Percentiles rank a stretch among this genome's conserved stretches.
Evolutionary conservation across 2,888 invertebrate species (phyloP).

Genomic region (Tetranychus truncatus): DNA sequence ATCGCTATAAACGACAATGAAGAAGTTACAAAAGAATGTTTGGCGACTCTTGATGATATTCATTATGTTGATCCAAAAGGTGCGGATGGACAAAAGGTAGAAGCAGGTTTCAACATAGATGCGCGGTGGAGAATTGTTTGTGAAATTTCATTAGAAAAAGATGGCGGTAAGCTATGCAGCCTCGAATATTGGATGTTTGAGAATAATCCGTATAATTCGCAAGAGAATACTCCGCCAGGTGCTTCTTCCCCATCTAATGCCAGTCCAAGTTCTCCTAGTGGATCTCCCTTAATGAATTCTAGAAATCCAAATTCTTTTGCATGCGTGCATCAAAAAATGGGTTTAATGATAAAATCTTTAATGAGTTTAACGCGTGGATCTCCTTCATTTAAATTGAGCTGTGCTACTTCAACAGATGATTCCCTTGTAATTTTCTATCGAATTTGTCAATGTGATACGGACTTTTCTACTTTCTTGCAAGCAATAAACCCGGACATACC

Average conservation of each 20-base stretch:
- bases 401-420: slow-evolving; percentile 55
- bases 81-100: not conserved
- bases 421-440: slow-evolving; percentile 75
- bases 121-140: slow-evolving; percentile 48
- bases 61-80: not conserved
- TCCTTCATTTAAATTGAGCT: slow-evolving; percentile 77
- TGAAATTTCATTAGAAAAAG: slow-evolving; percentile 67
- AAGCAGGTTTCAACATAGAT: not conserved
- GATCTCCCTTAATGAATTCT: not conserved
- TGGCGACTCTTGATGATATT: slow-evolving; percentile 15
- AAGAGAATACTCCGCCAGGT: not conserved
- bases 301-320: not conserved
- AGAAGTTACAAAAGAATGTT: slow-evolving; percentile 18
- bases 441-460: slow-evolving; percentile 40
- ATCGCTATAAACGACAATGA: slow-evolving; percentile 29
- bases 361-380: slow-evolving; percentile 72
- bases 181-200: slow-evolving; percentile 9
- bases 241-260: not conserved
- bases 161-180: slow-evolving; percentile 42
- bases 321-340: slow-evolving; percentile 67
- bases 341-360: slow-evolving; percentile 68
- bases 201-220: not conserved
- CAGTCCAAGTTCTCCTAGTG: not conserved
- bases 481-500: slow-evolving; percentile 4
- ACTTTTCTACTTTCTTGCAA: slow-evolving; percentile 24